Conservation (phyloP, 2,888 invertebrate species). For the Himalopsyche anomala region DNA sequence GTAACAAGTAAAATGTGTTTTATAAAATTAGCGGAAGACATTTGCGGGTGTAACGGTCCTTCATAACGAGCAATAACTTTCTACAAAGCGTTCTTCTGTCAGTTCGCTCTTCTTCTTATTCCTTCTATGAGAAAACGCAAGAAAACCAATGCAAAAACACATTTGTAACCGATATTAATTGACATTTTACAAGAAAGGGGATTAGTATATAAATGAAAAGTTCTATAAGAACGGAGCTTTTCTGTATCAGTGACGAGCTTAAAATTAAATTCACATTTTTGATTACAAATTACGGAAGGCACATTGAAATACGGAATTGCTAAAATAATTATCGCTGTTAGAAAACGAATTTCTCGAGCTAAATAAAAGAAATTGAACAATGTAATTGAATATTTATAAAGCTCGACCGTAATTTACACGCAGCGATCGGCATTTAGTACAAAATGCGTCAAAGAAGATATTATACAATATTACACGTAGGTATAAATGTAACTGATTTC, state of each 20-base stretch:
- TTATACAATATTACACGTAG: too few relatives aligned
- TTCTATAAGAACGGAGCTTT: background rate
- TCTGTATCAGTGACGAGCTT: slow-evolving; percentile 14
- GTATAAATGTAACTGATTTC: too few relatives aligned
- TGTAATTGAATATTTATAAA: background rate
- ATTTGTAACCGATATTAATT: slow-evolving; percentile 62
- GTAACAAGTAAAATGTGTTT: slow-evolving; percentile 44
- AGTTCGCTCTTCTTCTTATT: background rate
- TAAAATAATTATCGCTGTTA: background rate
- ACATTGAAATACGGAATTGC: background rate
- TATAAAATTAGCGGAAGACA: slow-evolving; percentile 45
- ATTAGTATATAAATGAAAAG: background rate
- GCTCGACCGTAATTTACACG: too few relatives aligned
- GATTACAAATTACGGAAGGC: slow-evolving; percentile 13
- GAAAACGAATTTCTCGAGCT: background rate
- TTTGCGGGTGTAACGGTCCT: slow-evolving; percentile 26
- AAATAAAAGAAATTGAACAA: background rate
- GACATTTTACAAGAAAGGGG: slow-evolving; percentile 6
- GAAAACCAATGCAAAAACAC: slow-evolving; percentile 49
- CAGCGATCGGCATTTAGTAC: too few relatives aligned
- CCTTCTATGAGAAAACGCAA: slow-evolving; percentile 31
- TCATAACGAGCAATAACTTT: slow-evolving; percentile 33
- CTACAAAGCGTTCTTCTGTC: slow-evolving; percentile 29
- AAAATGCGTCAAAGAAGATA: too few relatives aligned
- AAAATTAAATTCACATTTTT: slow-evolving; percentile 15